Percentiles rank a stretch among this genome's conserved stretches.
phyloP scores from a whole-genome alignment of 1,140 invertebrate species.

The Drosophila lacteicornis region DNA sequence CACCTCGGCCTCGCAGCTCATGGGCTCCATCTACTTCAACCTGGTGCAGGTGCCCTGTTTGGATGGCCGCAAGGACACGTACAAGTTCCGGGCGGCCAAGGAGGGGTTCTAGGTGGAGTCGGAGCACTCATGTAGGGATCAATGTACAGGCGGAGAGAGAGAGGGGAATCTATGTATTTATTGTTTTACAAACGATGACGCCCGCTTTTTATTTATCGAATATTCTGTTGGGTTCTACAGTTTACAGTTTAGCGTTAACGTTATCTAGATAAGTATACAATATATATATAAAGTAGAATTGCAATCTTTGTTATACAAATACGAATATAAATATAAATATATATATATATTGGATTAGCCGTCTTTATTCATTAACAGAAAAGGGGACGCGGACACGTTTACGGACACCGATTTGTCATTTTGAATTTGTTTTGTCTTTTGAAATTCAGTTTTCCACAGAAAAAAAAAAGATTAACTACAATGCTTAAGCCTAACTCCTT shows the following conservation, averaged over 20 bases:
- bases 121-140: no score
- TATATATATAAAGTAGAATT: conserved; percentile 49
- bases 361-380: conserved; percentile 46
- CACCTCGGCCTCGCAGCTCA: conserved; percentile 89
- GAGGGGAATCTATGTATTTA: conserved; percentile 21
- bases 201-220: conserved; percentile 45
- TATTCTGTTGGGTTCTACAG: conserved; percentile 59
- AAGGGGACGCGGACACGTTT: conserved; percentile 6
- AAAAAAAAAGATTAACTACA: conserved; percentile 22
- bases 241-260: conserved; percentile 38
- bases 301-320: conserved; percentile 60
- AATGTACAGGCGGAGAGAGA: conserved; percentile 38
- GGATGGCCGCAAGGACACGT: conserved; percentile 86
- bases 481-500: conserved; percentile 25
- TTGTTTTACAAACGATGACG: conserved; percentile 44
- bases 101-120: conserved; percentile 65
- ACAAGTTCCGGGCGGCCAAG: conserved; percentile 79
- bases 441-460: background rate
- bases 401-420: conserved; percentile 16
- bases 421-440: background rate
- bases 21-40: conserved; percentile 96
- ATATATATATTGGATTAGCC: conserved; percentile 37
- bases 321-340: conserved; percentile 41
- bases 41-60: conserved; percentile 91
- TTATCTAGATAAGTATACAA: conserved; percentile 57